These are phyloP conservation scores for Diplazon laetatorius DNA, from an alignment of 2,888 invertebrate genomes.

Conservation along the genomic window DNA sequence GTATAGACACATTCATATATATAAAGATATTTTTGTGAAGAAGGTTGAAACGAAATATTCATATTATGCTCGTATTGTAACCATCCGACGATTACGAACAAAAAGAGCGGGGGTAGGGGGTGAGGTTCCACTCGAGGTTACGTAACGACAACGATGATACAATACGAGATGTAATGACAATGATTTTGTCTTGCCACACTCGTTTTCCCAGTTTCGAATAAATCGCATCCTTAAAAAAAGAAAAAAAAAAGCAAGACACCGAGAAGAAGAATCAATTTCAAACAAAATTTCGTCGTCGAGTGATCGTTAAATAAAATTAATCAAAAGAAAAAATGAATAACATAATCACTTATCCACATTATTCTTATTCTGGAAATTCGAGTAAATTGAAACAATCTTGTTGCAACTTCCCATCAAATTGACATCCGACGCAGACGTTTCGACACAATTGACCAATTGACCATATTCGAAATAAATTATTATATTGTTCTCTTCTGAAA, in stretches of 20 bases:
- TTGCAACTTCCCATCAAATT: too few species aligned
- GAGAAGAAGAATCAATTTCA: background rate
- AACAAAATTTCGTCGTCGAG: background rate
- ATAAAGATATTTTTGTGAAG: constrained; percentile 26
- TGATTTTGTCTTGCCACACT: constrained; percentile 48
- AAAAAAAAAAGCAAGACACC: background rate
- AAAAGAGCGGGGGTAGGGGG: constrained; percentile 12
- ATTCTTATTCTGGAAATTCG: too few species aligned
- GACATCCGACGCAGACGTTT: too few species aligned
- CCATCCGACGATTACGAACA: constrained; percentile 52
- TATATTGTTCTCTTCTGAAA: too few species aligned
- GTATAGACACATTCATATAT: too few species aligned
- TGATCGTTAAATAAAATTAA: too few species aligned
- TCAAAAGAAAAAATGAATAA: too few species aligned
- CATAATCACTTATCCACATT: too few species aligned
- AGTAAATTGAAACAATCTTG: too few species aligned
- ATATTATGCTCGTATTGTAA: constrained; percentile 40
- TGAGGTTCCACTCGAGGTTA: too few species aligned
- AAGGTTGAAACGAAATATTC: constrained; percentile 46
- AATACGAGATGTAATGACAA: constrained; percentile 39
- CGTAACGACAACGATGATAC: constrained; percentile 57
- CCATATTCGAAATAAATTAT: too few species aligned
- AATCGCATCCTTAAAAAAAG: background rate
- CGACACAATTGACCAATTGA: too few species aligned
- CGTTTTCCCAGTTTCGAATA: constrained; percentile 13